These are phyloP conservation scores for Garrulus glandarius DNA, from an alignment of 2,797 vertebrate genomes.

Conservation along the genomic window DNA sequence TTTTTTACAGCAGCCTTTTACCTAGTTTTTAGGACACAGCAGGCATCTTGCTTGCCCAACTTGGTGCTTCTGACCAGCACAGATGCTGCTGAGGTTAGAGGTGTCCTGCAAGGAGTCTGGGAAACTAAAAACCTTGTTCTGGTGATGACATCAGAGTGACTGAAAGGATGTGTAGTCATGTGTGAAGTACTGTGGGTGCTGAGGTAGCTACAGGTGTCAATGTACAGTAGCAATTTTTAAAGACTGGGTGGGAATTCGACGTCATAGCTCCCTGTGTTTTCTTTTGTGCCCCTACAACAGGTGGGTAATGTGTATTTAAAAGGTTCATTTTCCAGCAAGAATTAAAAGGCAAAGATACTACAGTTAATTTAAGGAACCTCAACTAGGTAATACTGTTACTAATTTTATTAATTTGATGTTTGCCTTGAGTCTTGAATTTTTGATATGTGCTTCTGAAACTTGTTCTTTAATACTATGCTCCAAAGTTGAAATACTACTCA, in stretches of 20 bases:
- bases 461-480: neutral
- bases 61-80: neutral
- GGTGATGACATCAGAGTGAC: neutral
- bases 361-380: neutral
- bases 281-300: neutral
- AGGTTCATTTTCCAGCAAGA: neutral
- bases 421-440: neutral
- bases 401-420: neutral
- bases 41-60: rapidly evolving
- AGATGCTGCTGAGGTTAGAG: neutral
- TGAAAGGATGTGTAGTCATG: neutral
- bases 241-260: neutral
- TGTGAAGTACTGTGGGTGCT: neutral
- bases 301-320: neutral
- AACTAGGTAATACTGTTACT: neutral
- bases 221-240: neutral
- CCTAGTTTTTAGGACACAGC: neutral
- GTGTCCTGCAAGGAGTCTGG: neutral
- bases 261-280: neutral
- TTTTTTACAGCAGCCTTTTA: conserved; percentile 15
- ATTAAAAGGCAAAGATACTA: neutral
- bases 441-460: neutral
- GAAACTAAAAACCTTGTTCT: neutral
- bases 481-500: neutral
- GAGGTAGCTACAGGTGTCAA: neutral